Evolutionary conservation across 2,113 vertebrate species (phyloP).

Genomic region (Corythornis cristatus): DNA sequence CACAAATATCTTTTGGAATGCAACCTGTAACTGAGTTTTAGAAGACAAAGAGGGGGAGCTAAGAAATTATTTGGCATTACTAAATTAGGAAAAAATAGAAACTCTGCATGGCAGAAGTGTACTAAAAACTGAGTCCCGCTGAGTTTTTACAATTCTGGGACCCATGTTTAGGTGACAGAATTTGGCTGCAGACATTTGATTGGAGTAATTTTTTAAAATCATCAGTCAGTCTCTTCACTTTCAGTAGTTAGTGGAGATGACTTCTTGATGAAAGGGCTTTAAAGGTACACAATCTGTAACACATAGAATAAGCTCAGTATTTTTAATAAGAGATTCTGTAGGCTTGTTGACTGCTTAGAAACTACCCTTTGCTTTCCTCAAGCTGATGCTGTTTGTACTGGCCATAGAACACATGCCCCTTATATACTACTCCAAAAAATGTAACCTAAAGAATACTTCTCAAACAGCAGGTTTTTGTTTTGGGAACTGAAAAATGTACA

Average conservation of each 20-base stretch:
- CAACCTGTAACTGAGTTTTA: constrained; percentile 61
- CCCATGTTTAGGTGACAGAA: background rate
- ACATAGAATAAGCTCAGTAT: background rate
- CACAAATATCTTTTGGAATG: constrained; percentile 66
- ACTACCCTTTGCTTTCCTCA: constrained; percentile 11
- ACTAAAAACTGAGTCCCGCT: background rate
- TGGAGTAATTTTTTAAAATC: background rate
- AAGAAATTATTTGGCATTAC: constrained; percentile 49
- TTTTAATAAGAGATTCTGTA: background rate
- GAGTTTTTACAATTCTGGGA: background rate
- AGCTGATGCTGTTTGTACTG: constrained; percentile 38
- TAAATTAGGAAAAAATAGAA: constrained; percentile 44
- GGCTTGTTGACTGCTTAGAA: background rate
- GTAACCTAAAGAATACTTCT: constrained; percentile 41
- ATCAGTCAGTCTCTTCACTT: background rate
- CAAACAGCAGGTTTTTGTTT: constrained; percentile 32
- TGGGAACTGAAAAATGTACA: background rate
- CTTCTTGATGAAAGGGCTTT: background rate
- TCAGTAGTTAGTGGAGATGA: background rate
- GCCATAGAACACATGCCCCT: constrained; percentile 5
- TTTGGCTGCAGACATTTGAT: background rate
- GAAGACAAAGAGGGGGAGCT: background rate
- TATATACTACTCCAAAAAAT: constrained; percentile 39
- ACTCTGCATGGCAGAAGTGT: background rate
- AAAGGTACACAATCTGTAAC: background rate